Evolutionary conservation across 1,140 invertebrate species (phyloP), one percentile per base, ranked within the genome.

Genomic region (Calosoma granatense): DNA sequence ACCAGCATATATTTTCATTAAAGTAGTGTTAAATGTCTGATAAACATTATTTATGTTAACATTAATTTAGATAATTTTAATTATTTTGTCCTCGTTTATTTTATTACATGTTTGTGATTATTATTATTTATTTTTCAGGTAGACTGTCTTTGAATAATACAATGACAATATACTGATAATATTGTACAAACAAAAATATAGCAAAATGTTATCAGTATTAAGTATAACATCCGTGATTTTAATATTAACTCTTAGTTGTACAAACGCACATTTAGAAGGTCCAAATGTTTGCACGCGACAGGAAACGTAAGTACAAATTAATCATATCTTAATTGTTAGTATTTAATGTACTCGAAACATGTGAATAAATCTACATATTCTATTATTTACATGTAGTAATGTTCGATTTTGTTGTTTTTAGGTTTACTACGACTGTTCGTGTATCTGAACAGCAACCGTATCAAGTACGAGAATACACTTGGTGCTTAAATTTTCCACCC

Each of bases 401-500:
- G n/a, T 56, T 41, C 12, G 20, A 61, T 58, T 61, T 52, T 52
- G 4, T 59, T 51, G 14, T 65, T 66, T 60, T 36, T 67, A 91
- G 88, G 54, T 90, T 87, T 65, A 81, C 80, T 30, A 78, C 80
- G 39, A 85, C 82, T 19, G 83, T 90, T 6, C 78, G 77, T 61
- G 81, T 90, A 26, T 83, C 87, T 1, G 87, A 88, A 68, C 74
- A 85, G 64, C 83, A 89, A 69, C 86, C 90, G 0, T 90, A 88
- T 63, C 86, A 91, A 72, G 81, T 87, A 36, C 80, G 87, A 51
- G 85, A 85, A 56, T 86, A 85, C 61, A 81, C 80, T 0, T 93
- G 87, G 84, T 94, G 92, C 74, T 76, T 91, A 4, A 87, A 81
- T 64, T 77, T 93, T 26, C 91, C 90, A 22, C 88, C 88, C 12